Conservation (phyloP, 2,888 invertebrate genomes). For the Catocala fraxini region DNA sequence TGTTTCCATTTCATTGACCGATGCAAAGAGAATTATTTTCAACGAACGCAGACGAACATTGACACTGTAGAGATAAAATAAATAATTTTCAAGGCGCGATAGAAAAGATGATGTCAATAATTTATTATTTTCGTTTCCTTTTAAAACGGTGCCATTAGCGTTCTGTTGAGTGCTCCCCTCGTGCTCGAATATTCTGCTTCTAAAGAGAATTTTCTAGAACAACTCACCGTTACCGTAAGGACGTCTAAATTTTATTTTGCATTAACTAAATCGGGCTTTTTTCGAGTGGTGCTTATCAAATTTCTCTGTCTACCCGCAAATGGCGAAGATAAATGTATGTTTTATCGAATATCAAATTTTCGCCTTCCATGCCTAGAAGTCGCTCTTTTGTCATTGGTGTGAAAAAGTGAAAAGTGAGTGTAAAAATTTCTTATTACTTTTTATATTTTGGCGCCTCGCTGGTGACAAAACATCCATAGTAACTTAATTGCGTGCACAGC, state of each 20-base stretch:
- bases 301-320: conserved; percentile 53
- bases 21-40: conserved; percentile 70
- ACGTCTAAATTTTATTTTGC: conserved; percentile 70
- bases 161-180: conserved; percentile 70
- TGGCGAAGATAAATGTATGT: conserved; percentile 51
- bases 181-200: conserved; percentile 69
- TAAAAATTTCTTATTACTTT: conserved; percentile 26
- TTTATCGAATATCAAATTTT: conserved; percentile 57
- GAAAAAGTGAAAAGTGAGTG: conserved; percentile 43
- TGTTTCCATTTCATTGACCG: conserved; percentile 73
- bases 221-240: conserved; percentile 61
- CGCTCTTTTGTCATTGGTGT: conserved; percentile 34
- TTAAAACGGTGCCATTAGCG: conserved; percentile 80
- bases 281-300: conserved; percentile 64
- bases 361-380: conserved; percentile 38
- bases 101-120: conserved; percentile 79
- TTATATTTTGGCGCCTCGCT: conserved; percentile 13
- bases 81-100: conserved; percentile 71
- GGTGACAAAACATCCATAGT: conserved; percentile 2
- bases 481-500: conserved; percentile 2
- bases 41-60: conserved; percentile 50
- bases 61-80: conserved; percentile 63
- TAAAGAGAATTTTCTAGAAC: conserved; percentile 69
- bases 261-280: conserved; percentile 65
- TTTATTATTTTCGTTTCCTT: conserved; percentile 82